phyloP scores from a whole-genome alignment of 2,888 invertebrate species.

The Automeris io region DNA sequence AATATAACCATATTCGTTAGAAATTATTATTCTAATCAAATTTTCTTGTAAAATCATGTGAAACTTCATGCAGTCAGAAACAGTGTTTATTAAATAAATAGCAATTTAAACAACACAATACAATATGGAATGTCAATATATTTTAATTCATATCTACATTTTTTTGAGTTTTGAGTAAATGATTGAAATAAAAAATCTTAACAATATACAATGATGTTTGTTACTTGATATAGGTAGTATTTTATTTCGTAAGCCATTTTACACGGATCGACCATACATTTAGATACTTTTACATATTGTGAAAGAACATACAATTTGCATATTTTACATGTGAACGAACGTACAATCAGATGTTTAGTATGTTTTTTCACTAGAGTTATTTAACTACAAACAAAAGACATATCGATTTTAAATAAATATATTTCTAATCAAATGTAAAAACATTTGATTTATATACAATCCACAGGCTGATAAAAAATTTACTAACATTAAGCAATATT shows the following conservation, averaged over 20 bases:
- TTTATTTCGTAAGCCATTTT: conserved; percentile 39
- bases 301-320: no score
- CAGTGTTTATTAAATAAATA: conserved; percentile 16
- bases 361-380: conserved; percentile 60
- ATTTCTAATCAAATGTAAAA: conserved; percentile 77
- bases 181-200: conserved; percentile 67
- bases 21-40: conserved; percentile 3
- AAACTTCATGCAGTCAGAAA: no score
- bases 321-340: conserved; percentile 34
- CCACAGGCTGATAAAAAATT: conserved; percentile 74
- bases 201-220: conserved; percentile 62
- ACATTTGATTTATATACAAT: conserved; percentile 71
- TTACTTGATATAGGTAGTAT: conserved; percentile 39
- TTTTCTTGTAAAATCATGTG: no score
- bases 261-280: no score
- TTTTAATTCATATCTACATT: conserved; percentile 74
- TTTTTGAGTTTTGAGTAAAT: conserved; percentile 61
- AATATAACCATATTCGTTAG: no score
- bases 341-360: conserved; percentile 44
- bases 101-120: conserved; percentile 69
- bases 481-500: conserved; percentile 75
- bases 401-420: conserved; percentile 75
- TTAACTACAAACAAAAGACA: conserved; percentile 75
- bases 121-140: conserved; percentile 77
- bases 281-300: no score